Base-by-base conservation (phyloP, 2,113 vertebrate genomes). In the Cyanistes caeruleus region DNA sequence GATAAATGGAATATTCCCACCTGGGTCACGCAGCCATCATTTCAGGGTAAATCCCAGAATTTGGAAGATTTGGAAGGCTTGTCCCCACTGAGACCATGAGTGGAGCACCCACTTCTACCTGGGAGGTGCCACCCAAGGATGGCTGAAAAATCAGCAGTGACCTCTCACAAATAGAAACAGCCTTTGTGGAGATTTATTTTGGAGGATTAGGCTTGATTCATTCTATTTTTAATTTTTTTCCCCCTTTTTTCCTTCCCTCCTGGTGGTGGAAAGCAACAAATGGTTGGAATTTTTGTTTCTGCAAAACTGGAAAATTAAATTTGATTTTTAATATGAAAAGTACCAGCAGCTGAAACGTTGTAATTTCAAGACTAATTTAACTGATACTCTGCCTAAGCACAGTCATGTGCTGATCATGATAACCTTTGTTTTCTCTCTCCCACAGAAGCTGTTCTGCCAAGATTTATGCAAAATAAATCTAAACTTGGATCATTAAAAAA, bases 271-370 rank as follows among this genome's bases (percentile, higher is more conserved):
- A 94, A 91, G 41, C 74, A 89, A 74, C 55, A 86, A 92, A 69
- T 37, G 27, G 17, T 37, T 94, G 81, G 91, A 94, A 90, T 90
- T 91, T 90, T 83, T 91, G 20, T 56, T 87, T 65, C 90, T 91
- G 52, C 79, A 93, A 89, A 96, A 88, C 48, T 81, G 79, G 93
- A 86, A 93, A 96, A 92, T 90, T 84, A 39, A 51, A 91, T 88
- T 86, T 90, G 18, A 65, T 81, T 94, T 96, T 81, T 80, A 95
- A 90, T 85, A 88, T 31, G 76, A 56, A 89, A 94, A 94, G 74
- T 56, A 74, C 82, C 67, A 67, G 68, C 70, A 90, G 63, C 78
- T 84, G 93, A 95, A 90, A 72, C 0, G 0, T 52, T 83, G 13
- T 44, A 43, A 94, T 94, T 91, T 90, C 1, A 14, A 80, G 72